These are phyloP conservation scores for Nylanderia fulva DNA, from an alignment of 1,140 invertebrate genomes.

Conservation along the genomic window DNA sequence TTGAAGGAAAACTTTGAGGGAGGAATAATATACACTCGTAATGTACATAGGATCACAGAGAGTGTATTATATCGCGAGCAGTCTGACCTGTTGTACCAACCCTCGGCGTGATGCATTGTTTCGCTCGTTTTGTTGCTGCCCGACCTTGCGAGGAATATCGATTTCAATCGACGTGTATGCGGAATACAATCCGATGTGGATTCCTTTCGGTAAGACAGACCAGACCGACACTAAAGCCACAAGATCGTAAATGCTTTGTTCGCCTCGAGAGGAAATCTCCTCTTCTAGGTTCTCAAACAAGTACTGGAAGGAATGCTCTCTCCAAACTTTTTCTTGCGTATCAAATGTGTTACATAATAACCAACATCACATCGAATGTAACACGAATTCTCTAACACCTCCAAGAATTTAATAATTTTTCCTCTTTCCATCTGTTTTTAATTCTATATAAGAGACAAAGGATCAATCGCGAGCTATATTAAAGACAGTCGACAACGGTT, in stretches of 20 bases:
- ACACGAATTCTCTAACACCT: neutral
- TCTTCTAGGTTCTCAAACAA: constrained; percentile 19
- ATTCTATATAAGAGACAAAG: neutral
- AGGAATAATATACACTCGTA: constrained; percentile 25
- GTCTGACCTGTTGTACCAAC: constrained; percentile 69
- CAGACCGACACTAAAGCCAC: constrained; percentile 34
- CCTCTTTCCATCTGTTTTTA: neutral
- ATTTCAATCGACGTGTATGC: constrained; percentile 80
- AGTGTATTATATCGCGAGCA: constrained; percentile 73
- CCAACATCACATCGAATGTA: neutral
- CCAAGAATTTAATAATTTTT: constrained; percentile 14
- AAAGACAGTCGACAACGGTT: neutral
- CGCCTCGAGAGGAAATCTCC: constrained; percentile 16
- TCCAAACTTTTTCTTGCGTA: neutral
- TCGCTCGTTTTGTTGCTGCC: constrained; percentile 75
- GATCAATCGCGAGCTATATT: neutral
- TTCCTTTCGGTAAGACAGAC: constrained; percentile 69
- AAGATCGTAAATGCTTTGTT: constrained; percentile 60
- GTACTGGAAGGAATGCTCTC: constrained; percentile 37
- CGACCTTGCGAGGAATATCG: constrained; percentile 80
- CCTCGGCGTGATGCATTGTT: constrained; percentile 76
- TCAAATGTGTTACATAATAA: constrained; percentile 29
- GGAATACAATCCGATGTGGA: constrained; percentile 79
- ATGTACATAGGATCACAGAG: constrained; percentile 1
- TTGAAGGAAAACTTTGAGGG: neutral